Conservation (phyloP, 2,113 vertebrate genomes). For the Uria lomvia region DNA sequence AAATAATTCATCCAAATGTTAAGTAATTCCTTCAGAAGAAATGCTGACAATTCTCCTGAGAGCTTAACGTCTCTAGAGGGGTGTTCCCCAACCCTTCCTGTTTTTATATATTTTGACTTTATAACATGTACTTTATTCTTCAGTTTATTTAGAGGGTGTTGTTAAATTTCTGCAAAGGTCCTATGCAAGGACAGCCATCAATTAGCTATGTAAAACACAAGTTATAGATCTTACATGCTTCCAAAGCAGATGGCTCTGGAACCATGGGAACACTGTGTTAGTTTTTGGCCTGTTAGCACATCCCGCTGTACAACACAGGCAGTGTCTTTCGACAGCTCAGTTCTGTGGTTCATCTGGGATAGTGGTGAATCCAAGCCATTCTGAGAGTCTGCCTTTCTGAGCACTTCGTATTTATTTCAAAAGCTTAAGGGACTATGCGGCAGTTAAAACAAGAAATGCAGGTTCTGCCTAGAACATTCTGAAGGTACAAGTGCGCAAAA, state of each 20-base stretch:
- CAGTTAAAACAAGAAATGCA: background rate
- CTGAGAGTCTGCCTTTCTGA: background rate
- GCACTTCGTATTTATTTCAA: background rate
- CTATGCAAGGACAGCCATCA: background rate
- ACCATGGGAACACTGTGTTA: background rate
- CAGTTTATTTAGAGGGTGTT: background rate
- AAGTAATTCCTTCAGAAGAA: background rate
- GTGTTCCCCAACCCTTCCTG: accelerated
- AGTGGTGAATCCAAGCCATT: background rate
- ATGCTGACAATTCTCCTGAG: background rate
- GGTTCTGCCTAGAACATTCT: background rate
- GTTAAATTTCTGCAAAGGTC: background rate
- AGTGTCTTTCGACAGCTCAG: background rate
- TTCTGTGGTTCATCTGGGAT: background rate
- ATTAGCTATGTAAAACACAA: background rate
- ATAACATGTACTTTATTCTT: background rate
- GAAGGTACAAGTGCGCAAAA: background rate
- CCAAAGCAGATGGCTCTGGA: background rate
- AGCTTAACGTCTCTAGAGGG: background rate
- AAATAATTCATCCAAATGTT: background rate
- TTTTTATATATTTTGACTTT: background rate
- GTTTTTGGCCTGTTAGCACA: background rate
- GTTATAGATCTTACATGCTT: background rate
- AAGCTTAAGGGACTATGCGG: background rate
- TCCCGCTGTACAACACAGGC: accelerated